Base-by-base conservation (phyloP, 1,140 invertebrate genomes). In the Protaetia brevitarsis region DNA sequence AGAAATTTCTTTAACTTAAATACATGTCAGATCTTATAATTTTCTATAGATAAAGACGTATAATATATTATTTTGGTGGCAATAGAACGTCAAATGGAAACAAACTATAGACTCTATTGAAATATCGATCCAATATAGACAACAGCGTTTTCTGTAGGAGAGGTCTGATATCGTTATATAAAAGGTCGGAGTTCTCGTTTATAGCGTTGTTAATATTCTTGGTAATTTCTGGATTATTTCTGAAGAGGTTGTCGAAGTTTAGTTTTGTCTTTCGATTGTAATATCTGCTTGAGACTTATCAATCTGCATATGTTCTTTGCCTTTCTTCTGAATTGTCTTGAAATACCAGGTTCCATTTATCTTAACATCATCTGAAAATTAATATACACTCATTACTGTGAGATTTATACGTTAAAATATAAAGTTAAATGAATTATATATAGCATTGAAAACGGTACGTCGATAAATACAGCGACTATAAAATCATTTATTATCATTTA, bases 331-430 rank as follows among this genome's bases (percentile, higher is more conserved):
- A 16, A 16, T 30, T 26, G 27, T 34, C 21, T 31, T 36, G 6
- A 62, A 62, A 21, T 62, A 21, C 29, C 31, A 62, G 1, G 60
- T 62, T 4, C 60, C 60, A 34, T 62, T 62, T n/a, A 36, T 30
- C 19, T 26, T 4, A 0, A 37, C 60, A 16, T 62, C 21, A 11
- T 11, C 60, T 36, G 10, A 59, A 59, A 59, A 59, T 16, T 3
- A 26, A 59, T 59, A 6, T 19, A 21, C 7, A 31, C 13, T 29
- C 3, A 7, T 6, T 37, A 11, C 10, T 11, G 8, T 5, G 27
- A 5, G 34, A 27, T 60, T 60, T n/a, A n/a, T n/a, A n/a, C n/a
- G n/a, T n/a, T n/a, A n/a, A n/a, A n/a, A n/a, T n/a, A 60, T 30
- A 19, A 31, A 60, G 34, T 19, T 60, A 27, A 11, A 31, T 19